Conservation (phyloP, 2,113 vertebrate species). For the Pogona vitticeps region DNA sequence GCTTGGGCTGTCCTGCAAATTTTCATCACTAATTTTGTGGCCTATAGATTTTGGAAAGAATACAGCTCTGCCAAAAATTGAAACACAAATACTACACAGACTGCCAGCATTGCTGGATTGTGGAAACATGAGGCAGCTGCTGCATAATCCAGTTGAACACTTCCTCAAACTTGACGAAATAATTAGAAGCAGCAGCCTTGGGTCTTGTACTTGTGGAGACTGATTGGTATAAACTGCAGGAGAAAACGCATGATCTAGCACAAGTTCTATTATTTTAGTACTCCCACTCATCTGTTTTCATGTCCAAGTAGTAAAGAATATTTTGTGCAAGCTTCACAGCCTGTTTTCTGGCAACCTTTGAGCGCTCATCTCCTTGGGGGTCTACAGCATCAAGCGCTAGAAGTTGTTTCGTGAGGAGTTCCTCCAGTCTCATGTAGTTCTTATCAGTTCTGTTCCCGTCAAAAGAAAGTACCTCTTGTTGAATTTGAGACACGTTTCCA, state of each 20-base stretch:
- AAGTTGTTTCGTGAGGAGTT: constrained; percentile 95
- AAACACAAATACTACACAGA: constrained; percentile 63
- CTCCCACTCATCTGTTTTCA: constrained; percentile 98
- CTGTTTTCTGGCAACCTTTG: constrained; percentile 91
- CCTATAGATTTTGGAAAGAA: constrained; percentile 27
- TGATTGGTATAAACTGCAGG: constrained; percentile 42
- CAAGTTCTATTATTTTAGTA: constrained; percentile 75
- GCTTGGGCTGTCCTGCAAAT: constrained; percentile 26
- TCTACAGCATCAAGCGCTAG: constrained; percentile 94
- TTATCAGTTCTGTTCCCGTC: constrained; percentile 92
- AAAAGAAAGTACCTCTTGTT: constrained; percentile 90
- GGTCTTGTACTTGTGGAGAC: constrained; percentile 23
- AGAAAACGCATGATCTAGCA: neutral
- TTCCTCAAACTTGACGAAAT: constrained; percentile 52
- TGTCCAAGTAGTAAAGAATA: constrained; percentile 94
- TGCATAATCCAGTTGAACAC: constrained; percentile 61
- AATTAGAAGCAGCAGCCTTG: constrained; percentile 49
- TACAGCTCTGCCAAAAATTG: constrained; percentile 48
- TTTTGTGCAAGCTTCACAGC: constrained; percentile 96
- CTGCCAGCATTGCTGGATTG: constrained; percentile 64
- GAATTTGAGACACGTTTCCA: constrained; percentile 88
- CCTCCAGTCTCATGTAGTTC: constrained; percentile 94
- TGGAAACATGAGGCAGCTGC: constrained; percentile 61
- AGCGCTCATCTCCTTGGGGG: constrained; percentile 86
- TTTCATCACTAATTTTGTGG: constrained; percentile 46